phyloP scores from a whole-genome alignment of 2,797 vertebrate genomes.

The Melanogrammus aeglefinus region DNA sequence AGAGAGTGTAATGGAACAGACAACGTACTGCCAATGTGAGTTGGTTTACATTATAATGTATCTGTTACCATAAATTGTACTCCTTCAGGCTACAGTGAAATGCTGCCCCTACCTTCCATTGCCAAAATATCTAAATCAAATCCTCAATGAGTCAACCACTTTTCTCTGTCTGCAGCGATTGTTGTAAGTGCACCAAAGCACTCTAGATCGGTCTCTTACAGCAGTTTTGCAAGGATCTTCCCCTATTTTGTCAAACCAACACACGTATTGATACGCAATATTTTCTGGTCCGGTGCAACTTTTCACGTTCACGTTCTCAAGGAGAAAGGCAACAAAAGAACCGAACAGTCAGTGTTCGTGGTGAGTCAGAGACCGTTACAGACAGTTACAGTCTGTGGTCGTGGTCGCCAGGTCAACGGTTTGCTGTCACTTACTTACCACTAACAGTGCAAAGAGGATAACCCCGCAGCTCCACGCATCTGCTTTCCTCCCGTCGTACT shows the following conservation, averaged over 20 bases:
- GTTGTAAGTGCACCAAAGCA: neutral
- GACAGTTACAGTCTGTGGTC: neutral
- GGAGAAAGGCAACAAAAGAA: neutral
- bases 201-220: neutral
- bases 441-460: conserved; percentile 94
- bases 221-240: no score
- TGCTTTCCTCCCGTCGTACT: conserved; percentile 92
- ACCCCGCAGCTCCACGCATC: conserved; percentile 98
- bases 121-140: neutral
- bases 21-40: neutral
- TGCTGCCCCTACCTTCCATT: neutral
- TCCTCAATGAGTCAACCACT: neutral
- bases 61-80: neutral
- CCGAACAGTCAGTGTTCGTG: neutral
- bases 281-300: no score
- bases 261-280: neutral
- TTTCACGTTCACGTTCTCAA: no score
- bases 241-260: no score
- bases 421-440: conserved; percentile 85
- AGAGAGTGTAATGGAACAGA: no score
- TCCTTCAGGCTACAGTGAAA: neutral
- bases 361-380: neutral
- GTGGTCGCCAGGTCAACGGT: neutral
- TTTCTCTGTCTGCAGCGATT: neutral
- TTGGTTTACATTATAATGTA: no score